These are phyloP conservation scores for Pachypeltis micranthus DNA, from an alignment of 1,140 invertebrate genomes.

Conservation along the genomic window DNA sequence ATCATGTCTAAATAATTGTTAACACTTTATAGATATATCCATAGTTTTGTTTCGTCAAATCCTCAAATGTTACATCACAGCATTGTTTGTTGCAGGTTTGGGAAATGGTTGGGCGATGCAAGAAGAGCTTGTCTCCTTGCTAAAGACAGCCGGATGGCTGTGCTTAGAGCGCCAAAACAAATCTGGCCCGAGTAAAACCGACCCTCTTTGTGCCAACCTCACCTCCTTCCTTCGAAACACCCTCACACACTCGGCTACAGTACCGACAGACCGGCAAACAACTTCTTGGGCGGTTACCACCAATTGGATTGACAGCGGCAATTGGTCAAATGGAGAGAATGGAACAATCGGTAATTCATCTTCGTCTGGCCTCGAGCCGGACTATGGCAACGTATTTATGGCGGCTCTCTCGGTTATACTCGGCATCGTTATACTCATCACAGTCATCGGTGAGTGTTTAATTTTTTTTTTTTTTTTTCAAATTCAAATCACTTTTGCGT, in stretches of 20 bases:
- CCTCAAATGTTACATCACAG: neutral
- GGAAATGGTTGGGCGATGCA: constrained; percentile 13
- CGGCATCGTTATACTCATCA: constrained; percentile 28
- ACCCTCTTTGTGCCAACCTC: constrained; percentile 10
- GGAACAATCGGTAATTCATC: neutral
- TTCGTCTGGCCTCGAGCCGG: neutral
- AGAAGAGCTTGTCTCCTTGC: constrained; percentile 13
- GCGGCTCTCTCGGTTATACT: constrained; percentile 26
- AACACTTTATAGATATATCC: neutral
- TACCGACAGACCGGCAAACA: neutral
- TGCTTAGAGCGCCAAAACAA: constrained; percentile 5
- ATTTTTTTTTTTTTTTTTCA: constrained; percentile 1
- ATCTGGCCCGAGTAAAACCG: neutral
- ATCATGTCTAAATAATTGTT: neutral
- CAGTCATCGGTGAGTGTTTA: constrained; percentile 27
- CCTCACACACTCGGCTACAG: neutral
- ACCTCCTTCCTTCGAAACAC: neutral
- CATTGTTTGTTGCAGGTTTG: constrained; percentile 12
- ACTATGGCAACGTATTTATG: constrained; percentile 21
- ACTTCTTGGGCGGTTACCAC: neutral
- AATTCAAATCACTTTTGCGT: too few species aligned
- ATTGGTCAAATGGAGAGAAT: neutral
- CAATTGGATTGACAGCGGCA: neutral
- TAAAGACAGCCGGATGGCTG: constrained; percentile 12
- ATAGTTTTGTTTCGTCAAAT: neutral